These are phyloP conservation scores for Conops quadrifasciatus DNA, from an alignment of 2,888 invertebrate species.

Conservation along the genomic window DNA sequence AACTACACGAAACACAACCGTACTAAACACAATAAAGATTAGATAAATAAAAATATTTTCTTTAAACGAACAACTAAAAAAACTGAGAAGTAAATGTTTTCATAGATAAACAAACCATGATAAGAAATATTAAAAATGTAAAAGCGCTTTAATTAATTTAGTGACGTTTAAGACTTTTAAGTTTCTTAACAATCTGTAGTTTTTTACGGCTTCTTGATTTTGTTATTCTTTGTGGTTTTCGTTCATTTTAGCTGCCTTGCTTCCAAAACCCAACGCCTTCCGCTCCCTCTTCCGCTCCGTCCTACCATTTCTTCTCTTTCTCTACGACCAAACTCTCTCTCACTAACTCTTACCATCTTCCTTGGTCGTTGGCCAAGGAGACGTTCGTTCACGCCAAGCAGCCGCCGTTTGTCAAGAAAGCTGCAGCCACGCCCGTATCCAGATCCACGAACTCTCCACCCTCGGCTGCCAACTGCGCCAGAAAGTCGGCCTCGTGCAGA, in stretches of 20 bases:
- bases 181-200: slow-evolving; percentile 20
- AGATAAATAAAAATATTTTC: too few species aligned
- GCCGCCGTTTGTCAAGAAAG: slow-evolving; percentile 62
- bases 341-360: slow-evolving; percentile 31
- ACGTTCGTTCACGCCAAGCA: slow-evolving; percentile 59
- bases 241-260: not conserved
- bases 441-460: slow-evolving; percentile 63
- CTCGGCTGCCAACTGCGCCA: slow-evolving; percentile 59
- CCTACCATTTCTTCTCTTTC: slow-evolving; percentile 9
- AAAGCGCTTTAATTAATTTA: not conserved
- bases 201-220: slow-evolving; percentile 7
- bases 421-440: slow-evolving; percentile 61
- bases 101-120: too few species aligned
- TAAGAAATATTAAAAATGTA: too few species aligned
- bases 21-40: too few species aligned
- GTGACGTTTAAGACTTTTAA: not conserved
- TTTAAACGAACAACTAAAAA: too few species aligned
- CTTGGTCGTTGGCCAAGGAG: slow-evolving; percentile 46
- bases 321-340: slow-evolving; percentile 13
- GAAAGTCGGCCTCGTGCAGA: slow-evolving; percentile 57
- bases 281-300: slow-evolving; percentile 35
- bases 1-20: too few species aligned
- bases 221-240: not conserved
- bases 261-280: slow-evolving; percentile 21
- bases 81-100: too few species aligned